Base-by-base conservation (phyloP, 2,797 vertebrate species). In the Sebastes steindachneri region DNA sequence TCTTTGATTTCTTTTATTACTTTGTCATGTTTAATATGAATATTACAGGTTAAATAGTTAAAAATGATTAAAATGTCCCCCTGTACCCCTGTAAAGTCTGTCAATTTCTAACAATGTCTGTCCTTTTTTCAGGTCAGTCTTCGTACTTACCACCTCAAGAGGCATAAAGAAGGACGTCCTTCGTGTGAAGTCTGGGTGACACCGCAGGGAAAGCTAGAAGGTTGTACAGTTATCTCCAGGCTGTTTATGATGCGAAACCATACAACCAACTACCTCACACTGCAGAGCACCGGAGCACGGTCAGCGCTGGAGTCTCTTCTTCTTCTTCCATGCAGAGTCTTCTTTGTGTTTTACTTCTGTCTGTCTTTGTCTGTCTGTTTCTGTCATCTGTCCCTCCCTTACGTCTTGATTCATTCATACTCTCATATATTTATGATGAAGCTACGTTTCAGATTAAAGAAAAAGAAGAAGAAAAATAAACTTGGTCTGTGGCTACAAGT, bases 241-340 rank as follows among this genome's bases (percentile, higher is more conserved):
- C 93, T 94, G 90, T 93, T 95, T 95, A 95, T 94, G 91, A 95
- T 95, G 92, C 93, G 93, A 95, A 95, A 96, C 95, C 94, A 96
- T 96, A 96, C 97, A 97, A 97, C 97, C 97, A 97, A 97, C 97
- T 97, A 97, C 97, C 97, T 97, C 97, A 97, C 92, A 91, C 95
- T 91, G 96, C 96, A 96, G 94, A 90, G 95, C 94, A 94, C 95
- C 17, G 70, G 84, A 85, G 73, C 68, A 54, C 85, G 87, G 89
- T 91, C 90, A 90, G 74, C 29, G 66, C 75, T 9, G 79, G 83
- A 82, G 85, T 68, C 73, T 90, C 85, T 48, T 82, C 85, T 62
- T 84, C 69, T 25, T 80, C 71, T 48, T 48, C 15, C 45, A 53
- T 12, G 19, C 75, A 51, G 37, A 23, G 7, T 83, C 78, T 28